phyloP scores from a whole-genome alignment of 2,888 invertebrate genomes.

The Meteorus cinctellus region DNA sequence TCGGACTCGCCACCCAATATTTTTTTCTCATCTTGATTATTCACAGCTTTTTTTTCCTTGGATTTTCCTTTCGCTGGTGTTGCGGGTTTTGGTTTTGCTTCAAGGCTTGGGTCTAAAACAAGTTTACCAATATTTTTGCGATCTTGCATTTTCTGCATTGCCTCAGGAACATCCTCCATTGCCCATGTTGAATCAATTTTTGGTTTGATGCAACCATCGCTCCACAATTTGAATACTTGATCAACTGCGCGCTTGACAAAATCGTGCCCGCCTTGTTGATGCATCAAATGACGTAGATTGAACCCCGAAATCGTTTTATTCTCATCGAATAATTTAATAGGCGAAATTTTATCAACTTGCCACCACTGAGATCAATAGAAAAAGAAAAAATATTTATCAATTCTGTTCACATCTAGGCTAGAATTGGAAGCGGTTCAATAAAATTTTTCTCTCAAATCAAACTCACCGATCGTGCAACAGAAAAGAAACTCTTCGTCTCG shows the following conservation, averaged over 20 bases:
- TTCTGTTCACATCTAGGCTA: not conserved
- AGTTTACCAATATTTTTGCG: conserved; percentile 93
- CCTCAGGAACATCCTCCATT: conserved; percentile 89
- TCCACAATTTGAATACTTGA: conserved; percentile 84
- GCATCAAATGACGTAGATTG: conserved; percentile 88
- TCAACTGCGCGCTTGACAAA: conserved; percentile 83
- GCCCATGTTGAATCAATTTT: conserved; percentile 91
- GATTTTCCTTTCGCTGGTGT: conserved; percentile 85
- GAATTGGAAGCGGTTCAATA: not conserved
- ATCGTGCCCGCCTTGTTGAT: conserved; percentile 83
- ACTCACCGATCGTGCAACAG: conserved; percentile 91
- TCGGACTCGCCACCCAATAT: conserved; percentile 73
- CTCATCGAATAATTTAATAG: conserved; percentile 91
- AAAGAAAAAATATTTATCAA: not conserved
- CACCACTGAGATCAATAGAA: conserved; percentile 81
- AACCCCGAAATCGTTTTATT: conserved; percentile 89
- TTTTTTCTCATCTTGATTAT: conserved; percentile 79
- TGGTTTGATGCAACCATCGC: conserved; percentile 86
- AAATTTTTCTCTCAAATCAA: conserved; percentile 46
- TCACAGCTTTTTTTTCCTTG: conserved; percentile 83
- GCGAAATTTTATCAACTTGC: conserved; percentile 93
- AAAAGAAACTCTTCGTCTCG: conserved; percentile 93
- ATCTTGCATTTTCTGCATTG: conserved; percentile 95
- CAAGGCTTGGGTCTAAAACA: conserved; percentile 85
- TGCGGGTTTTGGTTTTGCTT: conserved; percentile 86